Evolutionary conservation across 2,888 invertebrate genomes (phyloP), one percentile per base, ranked within the genome.

Genomic region (Drosophila neonasuta): DNA sequence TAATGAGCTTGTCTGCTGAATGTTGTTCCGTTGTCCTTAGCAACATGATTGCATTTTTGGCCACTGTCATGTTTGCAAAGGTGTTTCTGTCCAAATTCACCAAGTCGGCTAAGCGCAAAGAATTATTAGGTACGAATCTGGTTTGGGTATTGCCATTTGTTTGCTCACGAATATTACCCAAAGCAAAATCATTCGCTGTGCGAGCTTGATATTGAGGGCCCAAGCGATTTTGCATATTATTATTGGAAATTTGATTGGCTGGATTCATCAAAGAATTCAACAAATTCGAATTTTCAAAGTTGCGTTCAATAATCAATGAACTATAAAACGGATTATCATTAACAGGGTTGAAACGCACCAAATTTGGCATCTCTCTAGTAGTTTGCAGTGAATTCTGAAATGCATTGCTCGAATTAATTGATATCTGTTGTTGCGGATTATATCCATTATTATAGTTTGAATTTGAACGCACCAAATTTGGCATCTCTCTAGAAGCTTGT

Each of bases 1-100:
- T 2, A 71, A 50, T 2, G 83, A 82, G 45, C 89, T 75, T 48
- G 88, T 79, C 46, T 84, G 87, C 60, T 90, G 88, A 7, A 89
- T 65, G 20, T 85, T 76, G 63, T 79, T 77, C 61, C 88, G 82
- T 30, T 0, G 74, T 72, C 20, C 71, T 77, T 30, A 89, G 61
- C 7, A 89, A 68, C 1, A 82, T 65, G 6, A 77, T 15, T 1
- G 74, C 64, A 30, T 77, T 68, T 4, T 44, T 68, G 3, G 79
- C 81, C 13, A 58, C 36, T 30, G 70, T 50, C 0, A 52, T 15
- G 10, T 49, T 45, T 0, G 8, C 8, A 6, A 3, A 41, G 8
- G n/a, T 42, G n/a, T 9, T 24, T 0, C 6, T 24, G 7, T 57
- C 39, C 39, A 77, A 20, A 3, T 71, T 41, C 45, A 69, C 13